Conservation (phyloP, 2,113 vertebrate genomes). For the Indicator maculatus region DNA sequence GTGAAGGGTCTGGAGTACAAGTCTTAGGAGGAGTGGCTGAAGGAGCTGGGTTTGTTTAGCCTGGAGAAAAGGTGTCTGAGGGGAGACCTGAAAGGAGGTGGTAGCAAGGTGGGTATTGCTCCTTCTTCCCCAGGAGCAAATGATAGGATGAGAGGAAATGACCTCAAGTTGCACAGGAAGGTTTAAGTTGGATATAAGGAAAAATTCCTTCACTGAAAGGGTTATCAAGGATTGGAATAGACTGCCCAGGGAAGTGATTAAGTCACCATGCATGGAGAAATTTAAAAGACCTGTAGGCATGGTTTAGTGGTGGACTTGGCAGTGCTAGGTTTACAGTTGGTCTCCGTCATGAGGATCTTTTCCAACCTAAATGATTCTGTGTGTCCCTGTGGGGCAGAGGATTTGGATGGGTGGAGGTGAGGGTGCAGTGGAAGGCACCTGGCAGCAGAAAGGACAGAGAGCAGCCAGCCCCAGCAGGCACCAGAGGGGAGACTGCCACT, state of each 20-base stretch:
- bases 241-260: not conserved
- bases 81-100: not conserved
- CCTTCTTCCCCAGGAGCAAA: not conserved
- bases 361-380: not conserved
- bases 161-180: not conserved
- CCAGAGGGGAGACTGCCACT: fast-evolving
- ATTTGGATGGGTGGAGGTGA: not conserved
- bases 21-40: not conserved
- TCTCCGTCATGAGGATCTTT: not conserved
- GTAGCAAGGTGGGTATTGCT: fast-evolving
- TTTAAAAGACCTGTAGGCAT: not conserved
- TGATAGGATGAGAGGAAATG: not conserved
- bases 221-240: not conserved
- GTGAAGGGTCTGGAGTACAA: not conserved
- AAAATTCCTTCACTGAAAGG: not conserved
- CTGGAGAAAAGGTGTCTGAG: not conserved
- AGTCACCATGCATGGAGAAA: not conserved
- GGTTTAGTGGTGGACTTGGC: not conserved
- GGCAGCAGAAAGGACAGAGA: fast-evolving
- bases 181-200: not conserved
- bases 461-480: not conserved
- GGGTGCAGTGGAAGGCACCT: fast-evolving
- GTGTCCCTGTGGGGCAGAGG: not conserved
- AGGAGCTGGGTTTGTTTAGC: not conserved
- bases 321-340: not conserved